These are phyloP conservation scores for Lordiphosa clarofinis DNA, from an alignment of 1,140 invertebrate genomes.

Conservation along the genomic window DNA sequence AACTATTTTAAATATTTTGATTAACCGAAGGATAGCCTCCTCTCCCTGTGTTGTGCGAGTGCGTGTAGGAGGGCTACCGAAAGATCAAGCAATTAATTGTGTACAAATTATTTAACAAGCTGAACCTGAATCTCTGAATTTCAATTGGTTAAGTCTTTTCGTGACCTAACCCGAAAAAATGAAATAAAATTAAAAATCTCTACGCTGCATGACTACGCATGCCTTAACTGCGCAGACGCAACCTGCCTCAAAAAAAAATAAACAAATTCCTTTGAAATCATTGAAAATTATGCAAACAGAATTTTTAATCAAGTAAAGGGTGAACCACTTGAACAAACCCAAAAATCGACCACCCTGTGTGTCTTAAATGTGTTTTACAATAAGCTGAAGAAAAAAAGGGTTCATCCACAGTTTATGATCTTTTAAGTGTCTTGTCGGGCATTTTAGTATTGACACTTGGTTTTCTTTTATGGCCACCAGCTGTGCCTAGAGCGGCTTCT, in stretches of 20 bases:
- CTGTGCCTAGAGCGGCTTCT: conserved; percentile 41
- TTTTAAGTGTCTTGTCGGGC: conserved; percentile 57
- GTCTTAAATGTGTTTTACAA: conserved; percentile 52
- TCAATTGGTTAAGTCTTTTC: conserved; percentile 10
- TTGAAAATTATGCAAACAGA: conserved; percentile 61
- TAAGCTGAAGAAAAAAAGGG: conserved; percentile 26
- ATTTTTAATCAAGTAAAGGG: conserved; percentile 55
- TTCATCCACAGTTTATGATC: conserved; percentile 53
- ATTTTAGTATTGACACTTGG: conserved; percentile 54
- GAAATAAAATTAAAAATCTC: conserved; percentile 30
- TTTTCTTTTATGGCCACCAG: conserved; percentile 48
- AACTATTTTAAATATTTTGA: conserved; percentile 72
- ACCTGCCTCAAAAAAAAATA: conserved; percentile 61
- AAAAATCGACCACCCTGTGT: conserved; percentile 46
- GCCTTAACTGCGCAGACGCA: conserved; percentile 51
- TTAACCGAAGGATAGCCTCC: conserved; percentile 60
- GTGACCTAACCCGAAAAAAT: conserved; percentile 27
- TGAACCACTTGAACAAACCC: conserved; percentile 14
- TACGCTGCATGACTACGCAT: conserved; percentile 52
- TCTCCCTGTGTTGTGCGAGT: conserved; percentile 16
- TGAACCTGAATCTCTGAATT: conserved; percentile 7
- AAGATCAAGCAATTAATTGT: conserved; percentile 40
- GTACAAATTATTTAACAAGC: conserved; percentile 48
- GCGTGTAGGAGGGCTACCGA: conserved; percentile 55
- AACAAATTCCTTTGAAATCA: conserved; percentile 46